Evolutionary conservation across 2,113 vertebrate genomes (phyloP), one percentile per base, ranked within the genome.

Genomic region (Tragulus kanchil): DNA sequence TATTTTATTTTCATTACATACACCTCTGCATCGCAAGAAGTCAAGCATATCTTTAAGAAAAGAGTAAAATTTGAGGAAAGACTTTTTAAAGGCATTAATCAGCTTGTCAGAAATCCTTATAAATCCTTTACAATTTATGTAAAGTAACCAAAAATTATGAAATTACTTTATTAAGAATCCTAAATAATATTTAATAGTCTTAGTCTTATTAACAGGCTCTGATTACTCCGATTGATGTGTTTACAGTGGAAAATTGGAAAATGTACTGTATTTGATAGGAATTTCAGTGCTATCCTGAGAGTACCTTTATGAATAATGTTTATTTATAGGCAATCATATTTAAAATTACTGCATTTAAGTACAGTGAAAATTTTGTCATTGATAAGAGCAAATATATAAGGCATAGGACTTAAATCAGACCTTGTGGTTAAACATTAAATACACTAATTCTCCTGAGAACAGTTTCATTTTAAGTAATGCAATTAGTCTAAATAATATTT

Each of bases 141-240:
- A 67, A 94, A 93, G 11, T 90, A 77, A 82, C 58, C n/a, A 71
- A 95, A 69, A 96, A 62, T 67, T 89, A 23, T 94, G 31, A 96
- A 89, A 93, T 65, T 94, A 5, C 2, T 71, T 56, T 81, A 85
- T 95, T 79, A 89, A 77, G 64, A 52, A 59, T 58, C 8, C 26
- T 93, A 58, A 97, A 86, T 95, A 13, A 71, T 93, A 71, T 56
- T 94, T 86, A 89, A 31, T 45, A 87, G 31, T 64, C 61, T 93
- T 93, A 93, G 97, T 71, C 83, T 90, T 94, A 12, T 85, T 83
- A 85, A 50, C 50, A 92, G n/a, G 11, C 25, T 92, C 21, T 92
- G 45, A 75, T 88, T 96, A 92, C 28, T 91, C n/a, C 14, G 87
- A 25, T 1, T 90, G 48, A 61, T 15, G 10, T 83, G 19, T 88